A percentile compares a stretch with the other conserved stretches of the same genome.
Conservation (phyloP, 1,140 invertebrate species). For the Calliopsis andreniformis region DNA sequence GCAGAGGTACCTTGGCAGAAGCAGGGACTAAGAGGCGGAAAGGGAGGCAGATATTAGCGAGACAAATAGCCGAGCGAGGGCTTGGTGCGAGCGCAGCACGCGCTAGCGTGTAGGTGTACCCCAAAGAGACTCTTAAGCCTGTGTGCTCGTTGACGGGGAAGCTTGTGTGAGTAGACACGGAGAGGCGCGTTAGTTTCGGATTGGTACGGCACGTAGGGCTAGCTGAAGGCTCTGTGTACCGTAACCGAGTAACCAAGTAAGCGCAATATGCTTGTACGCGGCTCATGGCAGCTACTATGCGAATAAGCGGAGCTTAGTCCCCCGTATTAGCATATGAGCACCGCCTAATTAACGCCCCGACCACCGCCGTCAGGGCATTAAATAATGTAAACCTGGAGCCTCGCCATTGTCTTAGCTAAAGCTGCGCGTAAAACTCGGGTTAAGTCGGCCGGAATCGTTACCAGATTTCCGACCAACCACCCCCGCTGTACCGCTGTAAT, state of each 20-base stretch:
- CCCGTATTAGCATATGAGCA: constrained; percentile 78
- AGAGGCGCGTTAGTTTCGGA: constrained; percentile 44
- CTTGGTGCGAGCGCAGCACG: constrained; percentile 73
- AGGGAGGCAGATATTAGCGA: constrained; percentile 72
- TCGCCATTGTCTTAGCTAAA: constrained; percentile 76
- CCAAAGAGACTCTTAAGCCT: constrained; percentile 14
- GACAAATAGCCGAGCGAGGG: constrained; percentile 72
- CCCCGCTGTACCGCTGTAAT: constrained; percentile 7
- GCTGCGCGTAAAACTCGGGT: constrained; percentile 75
- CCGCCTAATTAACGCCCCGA: constrained; percentile 77
- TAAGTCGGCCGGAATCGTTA: constrained; percentile 70
- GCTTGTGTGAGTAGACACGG: constrained; percentile 10
- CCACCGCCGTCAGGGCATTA: constrained; percentile 62
- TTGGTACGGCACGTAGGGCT: constrained; percentile 48
- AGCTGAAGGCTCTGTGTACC: constrained; percentile 49
- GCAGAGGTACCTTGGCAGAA: constrained; percentile 61
- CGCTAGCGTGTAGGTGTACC: constrained; percentile 52
- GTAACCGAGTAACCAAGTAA: constrained; percentile 64
- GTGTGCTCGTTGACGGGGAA: too few species aligned
- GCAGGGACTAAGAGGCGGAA: constrained; percentile 54
- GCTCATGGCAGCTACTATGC: constrained; percentile 70
- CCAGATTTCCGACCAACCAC: constrained; percentile 59
- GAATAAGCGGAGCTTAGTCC: constrained; percentile 78
- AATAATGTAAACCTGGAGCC: constrained; percentile 73
- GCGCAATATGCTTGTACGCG: constrained; percentile 71